Percentiles rank a stretch among this genome's conserved stretches.
phyloP scores from a whole-genome alignment of 2,888 invertebrate species.

The Meiosimyza platycephala region DNA sequence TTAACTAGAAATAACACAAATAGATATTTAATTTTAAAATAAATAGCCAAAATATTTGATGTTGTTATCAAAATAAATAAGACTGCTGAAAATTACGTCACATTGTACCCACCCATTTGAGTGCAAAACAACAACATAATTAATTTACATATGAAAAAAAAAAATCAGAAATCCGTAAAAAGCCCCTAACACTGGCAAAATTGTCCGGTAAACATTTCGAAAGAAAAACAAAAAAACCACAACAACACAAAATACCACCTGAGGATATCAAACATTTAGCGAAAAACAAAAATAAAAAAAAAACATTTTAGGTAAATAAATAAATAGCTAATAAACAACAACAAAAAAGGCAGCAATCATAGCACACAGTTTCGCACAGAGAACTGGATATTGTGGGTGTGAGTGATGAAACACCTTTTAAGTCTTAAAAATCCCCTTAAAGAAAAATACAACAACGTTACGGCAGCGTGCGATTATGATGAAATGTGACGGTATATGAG shows the following conservation, averaged over 20 bases:
- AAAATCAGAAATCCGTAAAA: too few species aligned
- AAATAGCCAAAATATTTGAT: conserved; percentile 26
- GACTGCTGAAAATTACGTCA: too few species aligned
- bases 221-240: neutral
- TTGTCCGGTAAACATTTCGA: neutral
- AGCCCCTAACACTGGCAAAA: too few species aligned
- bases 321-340: conserved; percentile 30
- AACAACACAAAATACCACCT: conserved; percentile 14
- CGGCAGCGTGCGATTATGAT: too few species aligned
- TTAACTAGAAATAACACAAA: conserved; percentile 34
- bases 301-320: conserved; percentile 37
- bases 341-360: conserved; percentile 17
- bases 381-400: too few species aligned
- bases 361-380: too few species aligned
- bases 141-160: too few species aligned
- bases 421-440: too few species aligned
- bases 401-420: too few species aligned
- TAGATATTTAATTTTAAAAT: conserved; percentile 16
- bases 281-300: conserved; percentile 43
- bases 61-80: conserved; percentile 22
- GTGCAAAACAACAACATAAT: too few species aligned
- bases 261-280: conserved; percentile 38
- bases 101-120: too few species aligned
- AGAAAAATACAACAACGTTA: too few species aligned
- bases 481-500: conserved; percentile 41